phyloP scores from a whole-genome alignment of 92 coral and sea anemone species.

The Virgularia gustaviana region DNA sequence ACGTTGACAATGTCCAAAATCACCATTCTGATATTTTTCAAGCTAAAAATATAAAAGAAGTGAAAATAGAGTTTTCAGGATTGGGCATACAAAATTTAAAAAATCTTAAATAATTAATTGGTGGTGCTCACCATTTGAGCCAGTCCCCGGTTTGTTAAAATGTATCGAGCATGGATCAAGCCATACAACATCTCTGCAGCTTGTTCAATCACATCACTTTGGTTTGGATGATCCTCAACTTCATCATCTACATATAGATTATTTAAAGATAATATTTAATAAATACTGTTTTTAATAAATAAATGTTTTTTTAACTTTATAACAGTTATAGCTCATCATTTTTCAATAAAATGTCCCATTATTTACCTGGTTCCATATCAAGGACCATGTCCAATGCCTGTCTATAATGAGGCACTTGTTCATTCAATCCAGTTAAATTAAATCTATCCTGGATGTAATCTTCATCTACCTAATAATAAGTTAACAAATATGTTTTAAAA shows the following conservation, averaged over 20 bases:
- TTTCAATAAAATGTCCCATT: too few relatives aligned
- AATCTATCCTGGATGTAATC: constrained; percentile 98
- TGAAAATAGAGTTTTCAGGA: too few relatives aligned
- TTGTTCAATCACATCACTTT: constrained; percentile 95
- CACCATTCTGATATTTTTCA: constrained; percentile 99
- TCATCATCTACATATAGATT: constrained; percentile 96
- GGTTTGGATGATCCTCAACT: constrained; percentile 94
- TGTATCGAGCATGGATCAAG: constrained; percentile 91
- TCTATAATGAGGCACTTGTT: constrained; percentile 97
- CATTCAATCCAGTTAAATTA: constrained; percentile 93
- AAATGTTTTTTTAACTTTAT: too few relatives aligned
- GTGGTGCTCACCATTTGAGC: constrained; percentile 99
- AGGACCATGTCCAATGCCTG: constrained; percentile 97
- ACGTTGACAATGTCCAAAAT: constrained; percentile 96
- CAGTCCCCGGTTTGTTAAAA: constrained; percentile 92
- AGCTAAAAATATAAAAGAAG: too few relatives aligned
- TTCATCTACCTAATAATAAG: constrained; percentile 76
- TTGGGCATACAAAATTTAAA: too few relatives aligned
- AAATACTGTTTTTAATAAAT: neutral
- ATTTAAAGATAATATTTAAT: too few relatives aligned
- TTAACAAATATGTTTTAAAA: too few relatives aligned
- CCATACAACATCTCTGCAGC: constrained; percentile 99
- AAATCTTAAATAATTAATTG: too few relatives aligned
- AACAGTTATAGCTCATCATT: neutral
- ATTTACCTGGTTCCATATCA: constrained; percentile 98